Percentiles rank a stretch among this genome's conserved stretches.
phyloP scores from a whole-genome alignment of 2,797 vertebrate genomes.

The Cossypha heuglini region DNA sequence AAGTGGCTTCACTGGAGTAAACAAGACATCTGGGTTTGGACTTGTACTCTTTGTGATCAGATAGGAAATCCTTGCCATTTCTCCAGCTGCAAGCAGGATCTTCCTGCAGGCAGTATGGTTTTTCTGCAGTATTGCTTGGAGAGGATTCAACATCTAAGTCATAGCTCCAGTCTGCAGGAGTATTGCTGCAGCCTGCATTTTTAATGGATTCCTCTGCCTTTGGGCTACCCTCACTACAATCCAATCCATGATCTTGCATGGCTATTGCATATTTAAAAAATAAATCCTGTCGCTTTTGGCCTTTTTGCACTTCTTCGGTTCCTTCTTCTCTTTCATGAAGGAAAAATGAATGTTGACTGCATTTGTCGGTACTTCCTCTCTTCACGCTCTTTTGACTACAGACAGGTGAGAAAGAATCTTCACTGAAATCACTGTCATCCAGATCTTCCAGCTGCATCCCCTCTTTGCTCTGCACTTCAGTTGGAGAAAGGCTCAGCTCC shows the following conservation, averaged over 20 bases:
- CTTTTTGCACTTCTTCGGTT: not conserved
- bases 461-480: constrained; percentile 42
- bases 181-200: not conserved
- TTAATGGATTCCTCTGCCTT: not conserved
- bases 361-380: constrained; percentile 12
- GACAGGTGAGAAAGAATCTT: constrained; percentile 78
- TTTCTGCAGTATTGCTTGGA: constrained; percentile 69
- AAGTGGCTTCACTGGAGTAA: not conserved
- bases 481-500: not conserved
- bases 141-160: not conserved
- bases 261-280: constrained; percentile 32
- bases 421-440: constrained; percentile 82
- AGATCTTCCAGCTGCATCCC: constrained; percentile 69
- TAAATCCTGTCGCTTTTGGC: constrained; percentile 28
- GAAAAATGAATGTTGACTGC: constrained; percentile 70
- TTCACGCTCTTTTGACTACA: constrained; percentile 50
- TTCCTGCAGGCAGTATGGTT: constrained; percentile 73
- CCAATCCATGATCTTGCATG: not conserved
- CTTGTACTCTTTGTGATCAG: constrained; percentile 41
- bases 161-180: constrained; percentile 50
- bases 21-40: not conserved
- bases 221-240: not conserved
- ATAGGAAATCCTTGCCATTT: not conserved
- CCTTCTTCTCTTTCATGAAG: constrained; percentile 69
- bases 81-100: not conserved